These are phyloP conservation scores for Drosophila leonis DNA, from an alignment of 2,888 invertebrate genomes.

Conservation along the genomic window DNA sequence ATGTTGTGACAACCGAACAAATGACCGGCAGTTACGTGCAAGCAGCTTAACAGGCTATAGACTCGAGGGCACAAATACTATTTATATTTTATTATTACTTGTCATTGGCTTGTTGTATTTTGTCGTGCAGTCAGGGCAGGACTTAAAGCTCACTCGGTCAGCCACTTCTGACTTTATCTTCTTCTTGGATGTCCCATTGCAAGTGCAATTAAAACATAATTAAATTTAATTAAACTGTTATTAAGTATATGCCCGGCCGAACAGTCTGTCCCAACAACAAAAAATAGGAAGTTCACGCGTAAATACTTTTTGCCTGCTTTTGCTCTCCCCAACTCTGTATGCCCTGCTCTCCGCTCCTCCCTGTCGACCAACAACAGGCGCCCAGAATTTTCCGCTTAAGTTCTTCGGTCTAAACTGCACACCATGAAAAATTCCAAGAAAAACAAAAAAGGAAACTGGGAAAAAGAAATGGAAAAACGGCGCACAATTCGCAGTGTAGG, in stretches of 20 bases:
- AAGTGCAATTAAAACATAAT: conserved; percentile 67
- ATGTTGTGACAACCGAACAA: conserved; percentile 60
- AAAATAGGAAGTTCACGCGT: conserved; percentile 5
- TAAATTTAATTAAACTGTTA: conserved; percentile 68
- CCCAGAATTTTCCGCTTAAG: conserved; percentile 59
- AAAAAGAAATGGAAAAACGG: conserved; percentile 46
- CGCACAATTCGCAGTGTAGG: conserved; percentile 24
- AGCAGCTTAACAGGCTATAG: conserved; percentile 43
- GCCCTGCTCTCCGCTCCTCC: too few species aligned
- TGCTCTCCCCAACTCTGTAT: neutral
- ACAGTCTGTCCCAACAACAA: conserved; percentile 9
- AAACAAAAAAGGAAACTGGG: conserved; percentile 15
- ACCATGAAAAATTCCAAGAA: conserved; percentile 56
- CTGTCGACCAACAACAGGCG: conserved; percentile 41
- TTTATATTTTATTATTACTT: conserved; percentile 10
- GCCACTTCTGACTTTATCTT: neutral
- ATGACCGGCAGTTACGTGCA: conserved; percentile 32
- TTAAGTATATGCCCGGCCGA: conserved; percentile 62
- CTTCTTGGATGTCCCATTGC: conserved; percentile 6
- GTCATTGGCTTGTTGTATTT: neutral
- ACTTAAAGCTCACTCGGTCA: neutral
- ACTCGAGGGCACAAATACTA: conserved; percentile 4
- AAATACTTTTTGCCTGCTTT: conserved; percentile 13
- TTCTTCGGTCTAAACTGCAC: conserved; percentile 37
- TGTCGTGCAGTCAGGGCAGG: neutral